A percentile compares a stretch with the other conserved stretches of the same genome.
Conservation (phyloP, 1,140 invertebrate species). For the Pissodes strobi region DNA sequence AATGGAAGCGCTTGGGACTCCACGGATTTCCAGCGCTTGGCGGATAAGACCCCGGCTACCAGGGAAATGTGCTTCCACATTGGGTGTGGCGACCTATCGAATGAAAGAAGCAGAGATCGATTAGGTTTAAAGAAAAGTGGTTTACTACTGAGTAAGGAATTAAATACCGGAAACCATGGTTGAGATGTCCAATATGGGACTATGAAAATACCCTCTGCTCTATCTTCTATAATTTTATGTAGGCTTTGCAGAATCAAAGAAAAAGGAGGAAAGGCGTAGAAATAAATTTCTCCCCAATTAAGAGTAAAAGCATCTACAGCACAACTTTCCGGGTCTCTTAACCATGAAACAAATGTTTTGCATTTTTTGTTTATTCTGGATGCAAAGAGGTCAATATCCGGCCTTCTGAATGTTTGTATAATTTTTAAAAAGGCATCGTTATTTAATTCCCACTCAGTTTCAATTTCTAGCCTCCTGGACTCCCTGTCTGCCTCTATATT, state of each 20-base stretch:
- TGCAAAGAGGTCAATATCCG: conserved; percentile 47
- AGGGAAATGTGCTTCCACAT: conserved; percentile 22
- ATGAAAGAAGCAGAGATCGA: too few species aligned
- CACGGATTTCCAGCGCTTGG: conserved; percentile 1
- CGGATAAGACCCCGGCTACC: conserved; percentile 23
- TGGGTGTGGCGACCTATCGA: conserved; percentile 1
- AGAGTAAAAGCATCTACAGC: conserved; percentile 47
- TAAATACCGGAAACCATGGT: conserved; percentile 45
- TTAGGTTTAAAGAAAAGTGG: too few species aligned
- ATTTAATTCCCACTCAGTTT: conserved; percentile 1
- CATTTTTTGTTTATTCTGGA: conserved; percentile 43
- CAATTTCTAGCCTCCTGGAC: too few species aligned
- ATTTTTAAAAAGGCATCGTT: conserved; percentile 29
- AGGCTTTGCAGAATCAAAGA: conserved; percentile 32
- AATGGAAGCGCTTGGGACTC: conserved; percentile 5
- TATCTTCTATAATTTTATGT: conserved; percentile 35
- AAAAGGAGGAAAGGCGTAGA: conserved; percentile 46
- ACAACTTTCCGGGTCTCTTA: conserved; percentile 30
- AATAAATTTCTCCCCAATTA: conserved; percentile 34
- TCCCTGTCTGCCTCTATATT: conserved; percentile 42
- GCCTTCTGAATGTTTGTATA: conserved; percentile 23
- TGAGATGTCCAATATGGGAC: conserved; percentile 36
- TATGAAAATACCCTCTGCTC: conserved; percentile 36
- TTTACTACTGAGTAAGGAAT: too few species aligned
- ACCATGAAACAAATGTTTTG: conserved; percentile 41